Conservation (phyloP, 1,140 invertebrate species). For the Probaryconus sp. region DNA sequence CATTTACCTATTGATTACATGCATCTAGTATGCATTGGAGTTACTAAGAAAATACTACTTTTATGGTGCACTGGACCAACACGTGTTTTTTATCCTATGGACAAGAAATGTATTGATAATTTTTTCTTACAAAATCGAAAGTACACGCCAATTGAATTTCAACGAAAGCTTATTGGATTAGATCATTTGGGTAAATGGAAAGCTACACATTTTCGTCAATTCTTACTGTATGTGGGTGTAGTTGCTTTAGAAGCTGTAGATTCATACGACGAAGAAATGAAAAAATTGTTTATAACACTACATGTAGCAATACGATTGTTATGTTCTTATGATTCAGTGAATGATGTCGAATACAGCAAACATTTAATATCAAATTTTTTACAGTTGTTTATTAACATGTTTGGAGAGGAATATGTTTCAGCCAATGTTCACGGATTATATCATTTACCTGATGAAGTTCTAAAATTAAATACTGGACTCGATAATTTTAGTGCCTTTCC, state of each 20-base stretch:
- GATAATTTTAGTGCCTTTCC: too few relatives aligned
- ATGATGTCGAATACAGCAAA: background rate
- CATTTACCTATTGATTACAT: too few relatives aligned
- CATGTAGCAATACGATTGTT: too few relatives aligned
- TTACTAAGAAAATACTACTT: too few relatives aligned
- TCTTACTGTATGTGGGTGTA: background rate
- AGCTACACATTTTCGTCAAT: background rate
- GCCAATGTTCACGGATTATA: too few relatives aligned
- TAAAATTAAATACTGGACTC: too few relatives aligned
- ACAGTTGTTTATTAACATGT: too few relatives aligned
- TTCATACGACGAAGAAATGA: background rate
- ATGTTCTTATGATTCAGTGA: background rate
- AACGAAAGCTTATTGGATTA: background rate
- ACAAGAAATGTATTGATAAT: background rate
- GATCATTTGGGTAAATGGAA: background rate
- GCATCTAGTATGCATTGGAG: too few relatives aligned
- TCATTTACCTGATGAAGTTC: too few relatives aligned
- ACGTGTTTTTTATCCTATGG: background rate
- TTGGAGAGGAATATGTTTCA: too few relatives aligned
- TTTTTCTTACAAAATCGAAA: background rate
- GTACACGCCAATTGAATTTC: conserved; percentile 1
- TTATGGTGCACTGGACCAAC: background rate
- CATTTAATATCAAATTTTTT: background rate
- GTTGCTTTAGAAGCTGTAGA: background rate
- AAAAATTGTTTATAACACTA: too few relatives aligned